phyloP scores from a whole-genome alignment of 2,797 vertebrate genomes.

The Microtus obscurus region DNA sequence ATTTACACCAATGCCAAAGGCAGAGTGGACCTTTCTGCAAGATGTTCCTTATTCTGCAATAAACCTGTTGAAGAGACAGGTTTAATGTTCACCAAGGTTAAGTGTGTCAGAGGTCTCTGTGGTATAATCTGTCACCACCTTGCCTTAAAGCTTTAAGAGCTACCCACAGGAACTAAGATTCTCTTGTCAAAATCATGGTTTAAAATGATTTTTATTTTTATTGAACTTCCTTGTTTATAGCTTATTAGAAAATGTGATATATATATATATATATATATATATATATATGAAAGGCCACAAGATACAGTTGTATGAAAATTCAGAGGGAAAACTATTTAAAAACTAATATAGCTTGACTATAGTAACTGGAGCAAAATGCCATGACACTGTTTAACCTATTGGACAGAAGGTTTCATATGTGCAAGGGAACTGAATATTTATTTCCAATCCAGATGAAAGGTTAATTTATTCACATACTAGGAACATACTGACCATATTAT shows the following conservation, averaged over 20 bases:
- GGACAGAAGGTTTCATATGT: slow-evolving; percentile 44
- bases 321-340: slow-evolving; percentile 59
- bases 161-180: slow-evolving; percentile 68
- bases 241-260: slow-evolving; percentile 50
- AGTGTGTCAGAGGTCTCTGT: slow-evolving; percentile 81
- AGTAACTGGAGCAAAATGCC: slow-evolving; percentile 12
- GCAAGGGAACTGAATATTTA: slow-evolving; percentile 22
- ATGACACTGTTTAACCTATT: neutral
- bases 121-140: slow-evolving; percentile 78
- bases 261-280: neutral
- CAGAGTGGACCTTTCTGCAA: slow-evolving; percentile 74
- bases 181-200: slow-evolving; percentile 56
- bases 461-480: neutral
- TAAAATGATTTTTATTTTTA: slow-evolving; percentile 55
- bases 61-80: slow-evolving; percentile 82
- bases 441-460: slow-evolving; percentile 57
- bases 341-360: slow-evolving; percentile 3
- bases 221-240: slow-evolving; percentile 48
- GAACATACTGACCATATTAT: neutral
- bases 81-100: slow-evolving; percentile 78
- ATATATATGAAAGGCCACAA: neutral
- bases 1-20: slow-evolving; percentile 78
- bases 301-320: slow-evolving; percentile 32
- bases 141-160: slow-evolving; percentile 78
- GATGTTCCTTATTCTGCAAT: slow-evolving; percentile 72